These are phyloP conservation scores for Resseliella maxima DNA, from an alignment of 2,888 invertebrate species.

Conservation along the genomic window DNA sequence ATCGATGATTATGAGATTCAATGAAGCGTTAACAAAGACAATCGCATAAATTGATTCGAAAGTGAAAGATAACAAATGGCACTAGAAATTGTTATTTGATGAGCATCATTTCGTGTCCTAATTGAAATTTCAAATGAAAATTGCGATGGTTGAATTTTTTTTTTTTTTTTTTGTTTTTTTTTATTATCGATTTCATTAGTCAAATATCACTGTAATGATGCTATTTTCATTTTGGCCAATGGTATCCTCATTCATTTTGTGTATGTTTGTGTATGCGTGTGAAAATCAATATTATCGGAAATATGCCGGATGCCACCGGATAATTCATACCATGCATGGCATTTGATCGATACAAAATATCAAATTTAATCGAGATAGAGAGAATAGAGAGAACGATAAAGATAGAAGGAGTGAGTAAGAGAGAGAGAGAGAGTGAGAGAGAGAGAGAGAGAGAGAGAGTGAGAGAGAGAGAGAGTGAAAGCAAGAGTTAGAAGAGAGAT, in stretches of 20 bases:
- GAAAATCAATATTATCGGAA: background rate
- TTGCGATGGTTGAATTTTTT: background rate
- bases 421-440: too few species aligned
- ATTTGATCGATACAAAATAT: too few species aligned
- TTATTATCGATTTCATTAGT: background rate
- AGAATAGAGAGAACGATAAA: too few species aligned
- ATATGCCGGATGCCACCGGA: background rate
- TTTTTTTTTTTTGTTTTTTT: background rate
- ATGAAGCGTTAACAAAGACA: background rate
- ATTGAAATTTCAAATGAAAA: conserved; percentile 24
- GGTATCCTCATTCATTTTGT: background rate
- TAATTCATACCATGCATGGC: background rate
- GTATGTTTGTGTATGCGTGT: background rate
- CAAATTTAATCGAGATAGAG: too few species aligned
- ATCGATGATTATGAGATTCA: background rate
- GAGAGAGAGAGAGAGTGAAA: too few species aligned
- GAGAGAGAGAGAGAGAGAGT: too few species aligned
- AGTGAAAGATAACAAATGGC: background rate
- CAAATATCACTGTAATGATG: conserved; percentile 20
- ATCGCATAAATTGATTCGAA: conserved; percentile 38
- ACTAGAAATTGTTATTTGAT: background rate
- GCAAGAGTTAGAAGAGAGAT: too few species aligned
- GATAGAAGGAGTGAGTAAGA: background rate
- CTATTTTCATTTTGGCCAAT: background rate
- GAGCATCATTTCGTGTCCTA: conserved; percentile 52